A percentile compares a stretch with the other conserved stretches of the same genome.
Evolutionary conservation across 1,140 invertebrate species (phyloP).

Genomic region (Solen grandis): DNA sequence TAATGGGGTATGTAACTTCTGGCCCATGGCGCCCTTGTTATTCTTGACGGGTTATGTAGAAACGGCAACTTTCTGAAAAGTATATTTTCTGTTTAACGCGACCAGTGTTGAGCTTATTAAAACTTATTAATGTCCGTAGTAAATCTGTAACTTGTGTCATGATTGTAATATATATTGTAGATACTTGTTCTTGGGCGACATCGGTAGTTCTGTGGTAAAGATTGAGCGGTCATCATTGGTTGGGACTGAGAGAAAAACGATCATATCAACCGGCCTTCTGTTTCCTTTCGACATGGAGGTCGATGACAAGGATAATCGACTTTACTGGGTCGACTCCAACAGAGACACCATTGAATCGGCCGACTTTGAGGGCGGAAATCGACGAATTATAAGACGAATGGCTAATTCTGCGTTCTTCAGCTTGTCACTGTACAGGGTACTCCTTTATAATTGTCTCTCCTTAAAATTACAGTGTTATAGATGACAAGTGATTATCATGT

Average conservation of each 20-base stretch:
- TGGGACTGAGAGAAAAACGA: conserved; percentile 1
- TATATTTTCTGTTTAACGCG: no score
- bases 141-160: no score
- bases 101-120: no score
- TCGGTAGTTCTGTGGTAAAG: conserved; percentile 4
- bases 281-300: not conserved
- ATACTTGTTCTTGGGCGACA: conserved; percentile 41
- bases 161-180: conserved; percentile 12
- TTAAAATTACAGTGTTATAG: no score
- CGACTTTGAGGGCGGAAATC: conserved; percentile 12
- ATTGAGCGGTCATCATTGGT: conserved; percentile 26
- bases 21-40: no score
- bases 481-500: no score
- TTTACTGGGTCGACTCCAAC: conserved; percentile 5
- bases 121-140: no score
- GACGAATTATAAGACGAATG: not conserved
- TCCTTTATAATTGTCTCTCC: no score
- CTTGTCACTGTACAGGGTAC: no score
- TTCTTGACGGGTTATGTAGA: no score
- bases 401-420: not conserved
- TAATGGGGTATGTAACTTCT: no score
- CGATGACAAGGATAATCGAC: not conserved
- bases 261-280: conserved; percentile 10
- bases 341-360: conserved; percentile 20
- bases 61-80: no score